Conservation (phyloP, 2,797 vertebrate species). For the Eurystomus glaucurus region DNA sequence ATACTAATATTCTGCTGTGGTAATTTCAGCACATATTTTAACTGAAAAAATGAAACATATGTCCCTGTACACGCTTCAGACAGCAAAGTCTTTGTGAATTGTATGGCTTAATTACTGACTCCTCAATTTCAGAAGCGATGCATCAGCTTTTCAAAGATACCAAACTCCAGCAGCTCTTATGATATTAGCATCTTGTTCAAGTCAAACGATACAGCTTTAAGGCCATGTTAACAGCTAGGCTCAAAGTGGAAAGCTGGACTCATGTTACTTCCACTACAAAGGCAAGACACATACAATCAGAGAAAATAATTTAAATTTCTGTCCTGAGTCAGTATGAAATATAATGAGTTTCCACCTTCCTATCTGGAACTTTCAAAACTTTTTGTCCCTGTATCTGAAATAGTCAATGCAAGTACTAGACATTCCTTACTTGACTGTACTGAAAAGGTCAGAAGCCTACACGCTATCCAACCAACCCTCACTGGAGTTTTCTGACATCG, state of each 20-base stretch:
- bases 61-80: background rate
- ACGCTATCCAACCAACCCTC: background rate
- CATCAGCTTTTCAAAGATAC: background rate
- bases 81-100: background rate
- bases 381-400: background rate
- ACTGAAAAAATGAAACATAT: conserved; percentile 23
- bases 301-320: conserved; percentile 25
- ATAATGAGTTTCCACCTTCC: background rate
- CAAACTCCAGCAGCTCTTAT: background rate
- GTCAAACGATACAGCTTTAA: background rate
- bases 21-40: conserved; percentile 25
- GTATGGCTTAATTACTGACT: background rate
- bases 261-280: background rate
- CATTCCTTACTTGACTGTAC: conserved; percentile 14
- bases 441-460: conserved; percentile 33
- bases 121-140: background rate
- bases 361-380: background rate
- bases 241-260: background rate
- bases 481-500: conserved; percentile 21
- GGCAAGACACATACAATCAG: background rate
- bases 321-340: background rate
- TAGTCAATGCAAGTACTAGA: background rate
- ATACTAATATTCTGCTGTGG: background rate
- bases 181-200: background rate
- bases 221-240: background rate